Conservation (phyloP, 2,113 vertebrate species). For the Phaethon lepturus region DNA sequence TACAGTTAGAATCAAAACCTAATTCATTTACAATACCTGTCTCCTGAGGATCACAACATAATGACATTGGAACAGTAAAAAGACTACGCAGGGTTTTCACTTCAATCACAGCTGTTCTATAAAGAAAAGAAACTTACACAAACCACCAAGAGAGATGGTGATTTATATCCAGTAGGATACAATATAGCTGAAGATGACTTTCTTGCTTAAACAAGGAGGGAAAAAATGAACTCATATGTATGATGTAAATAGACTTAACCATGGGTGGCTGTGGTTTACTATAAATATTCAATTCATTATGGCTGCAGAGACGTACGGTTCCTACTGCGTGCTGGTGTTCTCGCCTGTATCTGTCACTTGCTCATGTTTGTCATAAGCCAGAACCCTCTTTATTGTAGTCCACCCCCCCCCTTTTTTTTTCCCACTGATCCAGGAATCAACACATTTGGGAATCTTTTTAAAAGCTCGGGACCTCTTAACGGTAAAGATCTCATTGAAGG, state of each 20-base stretch:
- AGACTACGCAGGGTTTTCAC: slow-evolving; percentile 47
- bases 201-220: slow-evolving; percentile 75
- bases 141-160: slow-evolving; percentile 71
- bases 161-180: slow-evolving; percentile 73
- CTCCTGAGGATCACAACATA: slow-evolving; percentile 74
- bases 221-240: slow-evolving; percentile 72
- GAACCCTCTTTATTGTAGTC: slow-evolving; percentile 9
- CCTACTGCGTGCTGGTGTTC: slow-evolving; percentile 49
- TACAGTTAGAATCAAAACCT: slow-evolving; percentile 72
- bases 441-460: slow-evolving; percentile 35
- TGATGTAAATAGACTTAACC: slow-evolving; percentile 73
- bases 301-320: slow-evolving; percentile 39
- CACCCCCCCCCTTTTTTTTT: accelerated
- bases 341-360: slow-evolving; percentile 35
- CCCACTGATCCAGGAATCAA: slow-evolving; percentile 31
- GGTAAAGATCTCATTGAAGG: slow-evolving; percentile 66
- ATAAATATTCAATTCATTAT: slow-evolving; percentile 66
- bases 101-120: slow-evolving; percentile 67
- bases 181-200: slow-evolving; percentile 73
- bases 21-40: slow-evolving; percentile 73
- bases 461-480: slow-evolving; percentile 49
- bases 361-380: slow-evolving; percentile 60
- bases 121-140: slow-evolving; percentile 67
- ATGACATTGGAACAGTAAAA: slow-evolving; percentile 74
- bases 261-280: slow-evolving; percentile 66